phyloP scores from a whole-genome alignment of 2,113 vertebrate genomes.

The Ctenodactylus gundi region DNA sequence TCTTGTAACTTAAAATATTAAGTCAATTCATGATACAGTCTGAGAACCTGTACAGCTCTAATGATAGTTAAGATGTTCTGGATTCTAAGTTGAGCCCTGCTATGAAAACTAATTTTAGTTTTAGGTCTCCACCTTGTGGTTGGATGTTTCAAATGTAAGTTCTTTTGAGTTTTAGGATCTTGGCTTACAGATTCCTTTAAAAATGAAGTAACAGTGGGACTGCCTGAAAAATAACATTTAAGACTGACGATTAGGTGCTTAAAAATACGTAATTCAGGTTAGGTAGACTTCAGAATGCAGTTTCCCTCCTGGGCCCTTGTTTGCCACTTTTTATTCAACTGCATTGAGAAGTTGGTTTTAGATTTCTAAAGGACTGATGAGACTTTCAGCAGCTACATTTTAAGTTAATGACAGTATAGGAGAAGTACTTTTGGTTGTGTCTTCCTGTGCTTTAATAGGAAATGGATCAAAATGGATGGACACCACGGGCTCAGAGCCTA shows the following conservation, averaged over 20 bases:
- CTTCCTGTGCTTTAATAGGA: not conserved
- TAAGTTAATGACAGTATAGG: not conserved
- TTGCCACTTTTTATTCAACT: not conserved
- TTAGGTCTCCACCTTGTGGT: conserved; percentile 82
- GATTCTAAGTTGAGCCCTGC: not conserved
- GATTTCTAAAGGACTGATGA: not conserved
- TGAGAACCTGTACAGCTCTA: not conserved
- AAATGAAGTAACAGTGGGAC: not conserved
- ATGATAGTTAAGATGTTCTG: not conserved
- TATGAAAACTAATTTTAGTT: conserved; percentile 59
- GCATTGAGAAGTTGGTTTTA: conserved; percentile 5
- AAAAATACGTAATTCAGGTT: not conserved
- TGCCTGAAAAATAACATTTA: conserved; percentile 1
- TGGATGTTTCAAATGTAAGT: conserved; percentile 34
- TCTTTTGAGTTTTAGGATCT: not conserved
- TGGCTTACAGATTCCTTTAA: not conserved
- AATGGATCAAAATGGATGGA: not conserved
- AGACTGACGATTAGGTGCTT: not conserved
- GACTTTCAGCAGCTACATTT: not conserved
- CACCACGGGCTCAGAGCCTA: not conserved
- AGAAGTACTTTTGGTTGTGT: not conserved
- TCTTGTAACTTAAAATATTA: not conserved
- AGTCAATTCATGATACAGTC: not conserved
- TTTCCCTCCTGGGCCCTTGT: not conserved
- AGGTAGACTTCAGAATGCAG: not conserved